A percentile compares a stretch with the other conserved stretches of the same genome.
These are phyloP conservation scores for Sylvilagus bachmani DNA, from an alignment of 2,113 vertebrate species.

Conservation along the genomic window DNA sequence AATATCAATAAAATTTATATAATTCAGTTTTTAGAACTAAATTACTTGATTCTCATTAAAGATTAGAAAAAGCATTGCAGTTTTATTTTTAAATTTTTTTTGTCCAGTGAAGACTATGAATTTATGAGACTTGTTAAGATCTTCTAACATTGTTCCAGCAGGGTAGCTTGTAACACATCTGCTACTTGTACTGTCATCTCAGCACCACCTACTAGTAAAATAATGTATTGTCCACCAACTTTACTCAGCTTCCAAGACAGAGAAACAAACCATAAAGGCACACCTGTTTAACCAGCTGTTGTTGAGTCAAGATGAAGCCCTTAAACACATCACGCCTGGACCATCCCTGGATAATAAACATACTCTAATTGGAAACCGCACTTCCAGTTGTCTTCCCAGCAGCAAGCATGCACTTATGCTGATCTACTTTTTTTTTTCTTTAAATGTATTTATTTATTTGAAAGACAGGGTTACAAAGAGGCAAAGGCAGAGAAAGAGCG, in stretches of 20 bases:
- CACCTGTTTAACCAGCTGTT: conserved; percentile 50
- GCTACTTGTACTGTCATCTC: not conserved
- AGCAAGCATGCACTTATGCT: not conserved
- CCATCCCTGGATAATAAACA: not conserved
- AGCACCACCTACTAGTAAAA: not conserved
- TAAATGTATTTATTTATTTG: too few relatives aligned
- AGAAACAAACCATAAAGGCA: not conserved
- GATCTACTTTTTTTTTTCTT: not conserved
- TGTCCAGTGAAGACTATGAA: not conserved
- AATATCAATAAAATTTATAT: not conserved
- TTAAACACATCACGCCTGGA: conserved; percentile 47
- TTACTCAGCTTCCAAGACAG: not conserved
- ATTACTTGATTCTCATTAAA: conserved; percentile 13
- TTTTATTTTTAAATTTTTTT: not conserved
- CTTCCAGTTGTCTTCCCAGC: conserved; percentile 27
- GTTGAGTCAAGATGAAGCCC: conserved; percentile 17
- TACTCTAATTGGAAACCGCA: not conserved
- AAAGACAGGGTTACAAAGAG: too few relatives aligned
- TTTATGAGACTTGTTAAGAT: not conserved
- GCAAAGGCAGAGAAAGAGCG: too few relatives aligned
- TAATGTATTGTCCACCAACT: not conserved
- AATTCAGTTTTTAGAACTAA: not conserved
- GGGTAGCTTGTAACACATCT: not conserved
- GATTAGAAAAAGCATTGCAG: not conserved
- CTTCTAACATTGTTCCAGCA: not conserved